Evolutionary conservation across 2,113 vertebrate species (phyloP).

Genomic region (Plecotus auritus): DNA sequence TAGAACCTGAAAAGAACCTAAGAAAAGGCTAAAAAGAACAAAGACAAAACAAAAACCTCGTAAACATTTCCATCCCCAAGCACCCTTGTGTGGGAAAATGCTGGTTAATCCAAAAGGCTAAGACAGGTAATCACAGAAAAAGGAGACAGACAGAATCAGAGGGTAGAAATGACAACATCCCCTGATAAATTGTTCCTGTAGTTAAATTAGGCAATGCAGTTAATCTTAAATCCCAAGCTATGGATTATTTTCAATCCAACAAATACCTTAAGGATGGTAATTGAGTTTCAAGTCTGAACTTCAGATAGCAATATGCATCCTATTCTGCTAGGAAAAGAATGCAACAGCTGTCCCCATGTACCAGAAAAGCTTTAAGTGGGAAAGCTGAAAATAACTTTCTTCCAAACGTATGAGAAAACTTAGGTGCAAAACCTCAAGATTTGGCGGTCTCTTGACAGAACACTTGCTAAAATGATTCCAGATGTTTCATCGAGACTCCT

Average conservation of each 20-base stretch:
- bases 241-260: conserved; percentile 30
- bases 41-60: not conserved
- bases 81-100: not conserved
- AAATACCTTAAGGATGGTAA: conserved; percentile 42
- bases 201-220: conserved; percentile 6
- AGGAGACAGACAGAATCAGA: not conserved
- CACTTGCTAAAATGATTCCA: conserved; percentile 14
- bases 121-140: not conserved
- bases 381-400: conserved; percentile 64
- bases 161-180: not conserved
- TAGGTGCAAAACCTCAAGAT: conserved; percentile 36
- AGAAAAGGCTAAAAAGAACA: not conserved
- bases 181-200: not conserved
- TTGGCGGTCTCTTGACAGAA: not conserved
- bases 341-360: conserved; percentile 58
- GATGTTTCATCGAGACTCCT: not conserved
- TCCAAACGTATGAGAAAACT: conserved; percentile 44
- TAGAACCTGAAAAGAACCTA: not conserved
- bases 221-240: conserved; percentile 50
- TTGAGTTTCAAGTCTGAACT: conserved; percentile 47
- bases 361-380: conserved; percentile 41
- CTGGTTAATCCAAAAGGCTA: not conserved
- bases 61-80: not conserved
- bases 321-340: conserved; percentile 47
- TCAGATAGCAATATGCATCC: conserved; percentile 53